phyloP scores from a whole-genome alignment of 1,140 invertebrate genomes.

The Aphis gossypii region DNA sequence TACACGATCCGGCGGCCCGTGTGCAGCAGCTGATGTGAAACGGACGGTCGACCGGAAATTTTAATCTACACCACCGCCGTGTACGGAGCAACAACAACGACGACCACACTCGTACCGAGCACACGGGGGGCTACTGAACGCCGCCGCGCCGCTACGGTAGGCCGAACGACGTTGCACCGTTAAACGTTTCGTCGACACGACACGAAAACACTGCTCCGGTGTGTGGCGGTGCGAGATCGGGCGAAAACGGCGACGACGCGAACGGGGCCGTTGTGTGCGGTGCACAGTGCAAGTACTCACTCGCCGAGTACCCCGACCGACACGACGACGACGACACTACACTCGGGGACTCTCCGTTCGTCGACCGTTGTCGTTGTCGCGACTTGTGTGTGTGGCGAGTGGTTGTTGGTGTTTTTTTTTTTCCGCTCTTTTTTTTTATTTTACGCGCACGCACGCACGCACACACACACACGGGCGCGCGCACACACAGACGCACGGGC shows the following conservation, averaged over 20 bases:
- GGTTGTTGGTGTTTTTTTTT: not conserved
- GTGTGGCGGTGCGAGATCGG: not conserved
- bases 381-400: slow-evolving; percentile 1
- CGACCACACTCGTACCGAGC: not conserved
- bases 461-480: not conserved
- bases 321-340: not conserved
- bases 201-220: not conserved
- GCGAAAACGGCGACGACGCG: not conserved
- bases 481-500: not conserved
- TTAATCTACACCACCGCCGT: slow-evolving; percentile 47
- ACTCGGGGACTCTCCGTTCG: not conserved
- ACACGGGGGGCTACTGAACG: not conserved
- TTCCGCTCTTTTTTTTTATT: not conserved
- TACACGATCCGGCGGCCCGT: slow-evolving; percentile 45
- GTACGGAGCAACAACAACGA: not conserved
- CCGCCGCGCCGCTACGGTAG: not conserved
- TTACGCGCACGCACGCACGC: slow-evolving; percentile 5
- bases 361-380: slow-evolving; percentile 14
- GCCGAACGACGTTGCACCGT: not conserved
- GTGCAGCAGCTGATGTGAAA: slow-evolving; percentile 55
- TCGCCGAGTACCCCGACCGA: not conserved
- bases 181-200: not conserved
- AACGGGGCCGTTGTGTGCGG: not conserved
- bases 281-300: not conserved
- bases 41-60: slow-evolving; percentile 55